Conservation (phyloP, 2,113 vertebrate species). For the Nibea coibor region DNA sequence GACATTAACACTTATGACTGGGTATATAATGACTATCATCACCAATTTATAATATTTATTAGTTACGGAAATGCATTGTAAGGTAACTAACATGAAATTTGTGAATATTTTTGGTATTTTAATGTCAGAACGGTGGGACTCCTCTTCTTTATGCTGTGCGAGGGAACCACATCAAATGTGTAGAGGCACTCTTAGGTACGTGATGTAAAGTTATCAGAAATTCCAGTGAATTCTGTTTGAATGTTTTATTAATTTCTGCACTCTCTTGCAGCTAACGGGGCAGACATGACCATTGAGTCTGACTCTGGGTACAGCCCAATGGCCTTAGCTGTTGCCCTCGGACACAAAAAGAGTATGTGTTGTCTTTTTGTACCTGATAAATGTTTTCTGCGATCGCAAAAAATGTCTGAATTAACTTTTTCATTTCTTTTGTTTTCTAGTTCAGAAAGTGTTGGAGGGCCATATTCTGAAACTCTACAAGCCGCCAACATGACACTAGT, state of each 20-base stretch:
- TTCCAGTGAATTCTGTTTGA: not conserved
- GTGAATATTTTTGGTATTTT: not conserved
- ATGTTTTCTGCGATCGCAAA: not conserved
- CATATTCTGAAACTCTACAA: conserved; percentile 88
- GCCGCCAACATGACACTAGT: conserved; percentile 52
- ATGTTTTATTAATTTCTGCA: not conserved
- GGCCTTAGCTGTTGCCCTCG: conserved; percentile 93
- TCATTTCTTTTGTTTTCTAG: conserved; percentile 66
- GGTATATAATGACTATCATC: conserved; percentile 78
- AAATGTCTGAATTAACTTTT: conserved; percentile 5
- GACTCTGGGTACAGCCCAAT: conserved; percentile 96
- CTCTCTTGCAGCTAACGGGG: conserved; percentile 81
- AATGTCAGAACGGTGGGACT: conserved; percentile 92
- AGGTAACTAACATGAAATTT: not conserved
- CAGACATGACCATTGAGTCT: conserved; percentile 93
- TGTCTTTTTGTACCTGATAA: not conserved
- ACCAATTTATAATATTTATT: not conserved
- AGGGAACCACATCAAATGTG: conserved; percentile 94
- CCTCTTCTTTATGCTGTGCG: conserved; percentile 96
- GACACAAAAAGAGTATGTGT: conserved; percentile 90
- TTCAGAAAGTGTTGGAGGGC: conserved; percentile 89
- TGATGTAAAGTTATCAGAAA: not conserved
- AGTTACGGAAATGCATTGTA: not conserved
- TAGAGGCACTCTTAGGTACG: conserved; percentile 91
- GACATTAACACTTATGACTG: conserved; percentile 96